Evolutionary conservation across 2,797 vertebrate species (phyloP), one percentile per base, ranked within the genome.

Genomic region (Pseudochirops cupreus): DNA sequence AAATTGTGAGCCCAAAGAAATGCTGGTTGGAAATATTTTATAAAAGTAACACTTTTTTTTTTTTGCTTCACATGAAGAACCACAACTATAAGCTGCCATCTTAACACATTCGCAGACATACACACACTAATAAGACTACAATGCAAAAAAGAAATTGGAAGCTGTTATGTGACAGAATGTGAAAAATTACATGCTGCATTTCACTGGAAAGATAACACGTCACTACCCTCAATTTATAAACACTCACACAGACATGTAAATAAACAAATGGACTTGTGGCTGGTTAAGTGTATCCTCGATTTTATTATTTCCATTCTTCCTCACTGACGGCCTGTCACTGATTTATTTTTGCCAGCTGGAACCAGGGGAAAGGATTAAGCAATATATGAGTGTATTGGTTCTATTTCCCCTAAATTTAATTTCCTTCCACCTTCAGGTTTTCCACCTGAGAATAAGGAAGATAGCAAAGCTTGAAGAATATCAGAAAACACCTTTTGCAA

Each of bases 281-380:
- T 94, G 56, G 33, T 67, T 90, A 91, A 94, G 62, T 92, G 13
- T 82, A 56, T 67, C 89, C 53, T 94, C 53, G 29, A 92, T 93
- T 94, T 94, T 57, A 94, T 90, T 54, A 92, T 91, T 95, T 95
- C 16, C 39, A 95, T 92, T 97, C 90, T 95, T 96, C 33, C 53
- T 90, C 24, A 92, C 29, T 91, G 54, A 58, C 4, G 90, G 91
- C 10, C 67, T 95, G 46, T 91, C 92, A 93, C n/a, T 97, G 39
- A 94, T 96, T 96, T 62, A 91, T 92, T 97, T 96, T 97, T 92
- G 97, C 87, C 58, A 94, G 57, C 56, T 98, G 95, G 93, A 98
- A 97, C 94, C 89, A 91, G 56, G 95, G 97, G 21, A 97, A 39
- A 18, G 95, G 98, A 97, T 97, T 93, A 96, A 97, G 97, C 96